Conservation (phyloP, 2,113 vertebrate species). For the Chaetodon trifascialis region DNA sequence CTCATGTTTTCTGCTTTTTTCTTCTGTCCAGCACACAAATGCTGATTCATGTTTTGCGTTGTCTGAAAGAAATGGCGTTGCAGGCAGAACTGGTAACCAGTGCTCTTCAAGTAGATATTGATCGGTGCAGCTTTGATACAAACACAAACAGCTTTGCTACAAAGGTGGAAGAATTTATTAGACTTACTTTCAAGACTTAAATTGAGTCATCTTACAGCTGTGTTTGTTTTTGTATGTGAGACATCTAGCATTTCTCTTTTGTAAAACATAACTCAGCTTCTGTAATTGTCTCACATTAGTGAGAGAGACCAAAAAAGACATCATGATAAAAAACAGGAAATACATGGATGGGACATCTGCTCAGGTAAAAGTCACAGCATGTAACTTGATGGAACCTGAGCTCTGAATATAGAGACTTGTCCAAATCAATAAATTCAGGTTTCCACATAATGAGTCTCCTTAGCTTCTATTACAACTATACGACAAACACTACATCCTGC, state of each 20-base stretch:
- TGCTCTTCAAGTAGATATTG: neutral
- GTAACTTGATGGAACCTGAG: too few species aligned
- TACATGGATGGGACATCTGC: too few species aligned
- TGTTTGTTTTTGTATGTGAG: neutral
- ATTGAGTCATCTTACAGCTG: neutral
- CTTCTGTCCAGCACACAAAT: neutral
- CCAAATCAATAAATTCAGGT: too few species aligned
- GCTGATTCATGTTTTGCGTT: neutral
- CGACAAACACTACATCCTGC: too few species aligned
- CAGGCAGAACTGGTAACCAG: neutral
- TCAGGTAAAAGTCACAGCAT: too few species aligned
- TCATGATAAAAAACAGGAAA: too few species aligned
- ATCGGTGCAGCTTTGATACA: neutral
- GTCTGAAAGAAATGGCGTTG: neutral
- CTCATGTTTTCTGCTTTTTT: neutral
- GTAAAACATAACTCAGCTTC: neutral
- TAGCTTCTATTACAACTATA: too few species aligned
- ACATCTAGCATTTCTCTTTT: neutral
- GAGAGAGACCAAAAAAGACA: too few species aligned
- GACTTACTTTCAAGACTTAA: neutral
- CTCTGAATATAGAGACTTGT: too few species aligned
- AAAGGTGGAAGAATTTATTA: neutral
- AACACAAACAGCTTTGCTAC: neutral
- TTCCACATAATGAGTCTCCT: too few species aligned
- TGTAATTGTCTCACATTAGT: too few species aligned